Percentiles rank a stretch among this genome's conserved stretches.
These are phyloP conservation scores for Euura saliciscinereae DNA, from an alignment of 1,140 invertebrate genomes.

Conservation along the genomic window DNA sequence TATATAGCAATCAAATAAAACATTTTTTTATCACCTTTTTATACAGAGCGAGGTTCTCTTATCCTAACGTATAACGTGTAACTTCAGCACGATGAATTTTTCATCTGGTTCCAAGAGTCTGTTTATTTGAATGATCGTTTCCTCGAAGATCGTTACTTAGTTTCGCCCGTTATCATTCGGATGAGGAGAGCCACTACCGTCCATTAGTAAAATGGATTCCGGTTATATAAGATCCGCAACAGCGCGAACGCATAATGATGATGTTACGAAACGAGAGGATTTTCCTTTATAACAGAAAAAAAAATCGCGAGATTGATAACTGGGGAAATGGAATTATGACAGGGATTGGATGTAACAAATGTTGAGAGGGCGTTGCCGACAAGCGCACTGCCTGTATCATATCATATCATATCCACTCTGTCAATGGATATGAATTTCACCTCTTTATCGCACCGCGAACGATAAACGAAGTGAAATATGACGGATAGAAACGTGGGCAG, in stretches of 20 bases:
- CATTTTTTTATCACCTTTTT: not conserved
- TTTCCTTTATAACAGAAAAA: too few species aligned
- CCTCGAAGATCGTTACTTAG: not conserved
- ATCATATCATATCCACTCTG: not conserved
- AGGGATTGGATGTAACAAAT: constrained; percentile 5
- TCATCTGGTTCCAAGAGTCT: not conserved
- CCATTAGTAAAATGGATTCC: constrained; percentile 5
- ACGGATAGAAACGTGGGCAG: not conserved
- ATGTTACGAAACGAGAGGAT: too few species aligned
- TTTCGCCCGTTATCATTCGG: not conserved
- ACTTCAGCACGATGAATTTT: too few species aligned
- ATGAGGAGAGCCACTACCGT: not conserved
- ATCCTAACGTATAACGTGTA: too few species aligned
- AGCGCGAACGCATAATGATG: not conserved
- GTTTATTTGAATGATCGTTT: constrained; percentile 1
- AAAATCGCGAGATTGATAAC: not conserved
- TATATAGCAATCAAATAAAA: not conserved
- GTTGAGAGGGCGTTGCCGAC: not conserved
- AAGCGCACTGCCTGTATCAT: not conserved
- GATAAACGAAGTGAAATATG: not conserved
- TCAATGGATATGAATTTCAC: not conserved
- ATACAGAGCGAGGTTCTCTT: not conserved
- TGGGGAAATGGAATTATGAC: constrained; percentile 3
- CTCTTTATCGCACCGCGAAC: not conserved
- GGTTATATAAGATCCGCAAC: not conserved